Percentiles rank a stretch among this genome's conserved stretches.
Evolutionary conservation across 2,888 invertebrate species (phyloP).

Genomic region (Vesta saturnalis): DNA sequence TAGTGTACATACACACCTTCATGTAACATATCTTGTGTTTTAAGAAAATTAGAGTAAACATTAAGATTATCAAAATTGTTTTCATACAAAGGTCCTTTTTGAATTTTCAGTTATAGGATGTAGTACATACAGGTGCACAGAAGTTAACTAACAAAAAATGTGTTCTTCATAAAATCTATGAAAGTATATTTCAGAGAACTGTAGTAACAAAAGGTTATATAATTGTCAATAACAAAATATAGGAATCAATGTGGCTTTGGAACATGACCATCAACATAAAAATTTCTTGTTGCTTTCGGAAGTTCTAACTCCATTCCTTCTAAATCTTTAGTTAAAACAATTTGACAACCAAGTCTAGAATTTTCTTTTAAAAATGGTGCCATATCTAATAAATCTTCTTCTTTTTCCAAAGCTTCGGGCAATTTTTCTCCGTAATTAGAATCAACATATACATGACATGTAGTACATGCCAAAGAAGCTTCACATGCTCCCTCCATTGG

Average conservation of each 20-base stretch:
- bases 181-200: too few relatives aligned
- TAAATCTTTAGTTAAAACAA: slow-evolving; percentile 84
- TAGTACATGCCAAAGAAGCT: slow-evolving; percentile 97
- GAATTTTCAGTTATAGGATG: too few relatives aligned
- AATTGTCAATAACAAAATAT: neutral
- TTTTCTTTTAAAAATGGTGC: slow-evolving; percentile 96
- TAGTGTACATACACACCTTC: too few relatives aligned
- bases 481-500: slow-evolving; percentile 99
- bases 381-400: slow-evolving; percentile 97
- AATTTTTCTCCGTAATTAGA: slow-evolving; percentile 77
- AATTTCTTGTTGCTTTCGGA: slow-evolving; percentile 92
- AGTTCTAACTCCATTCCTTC: slow-evolving; percentile 86
- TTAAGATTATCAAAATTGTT: too few relatives aligned
- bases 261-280: slow-evolving; percentile 97
- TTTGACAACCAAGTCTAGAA: slow-evolving; percentile 95
- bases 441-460: slow-evolving; percentile 96
- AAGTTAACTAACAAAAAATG: too few relatives aligned
- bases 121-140: too few relatives aligned
- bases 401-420: slow-evolving; percentile 86
- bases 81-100: too few relatives aligned
- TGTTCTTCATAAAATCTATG: too few relatives aligned
- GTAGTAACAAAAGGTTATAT: too few relatives aligned
- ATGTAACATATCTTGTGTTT: too few relatives aligned
- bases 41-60: too few relatives aligned
- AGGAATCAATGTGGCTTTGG: slow-evolving; percentile 86